Base-by-base conservation (phyloP, 2,797 vertebrate genomes). In the Gymnoscopelus braueri region DNA sequence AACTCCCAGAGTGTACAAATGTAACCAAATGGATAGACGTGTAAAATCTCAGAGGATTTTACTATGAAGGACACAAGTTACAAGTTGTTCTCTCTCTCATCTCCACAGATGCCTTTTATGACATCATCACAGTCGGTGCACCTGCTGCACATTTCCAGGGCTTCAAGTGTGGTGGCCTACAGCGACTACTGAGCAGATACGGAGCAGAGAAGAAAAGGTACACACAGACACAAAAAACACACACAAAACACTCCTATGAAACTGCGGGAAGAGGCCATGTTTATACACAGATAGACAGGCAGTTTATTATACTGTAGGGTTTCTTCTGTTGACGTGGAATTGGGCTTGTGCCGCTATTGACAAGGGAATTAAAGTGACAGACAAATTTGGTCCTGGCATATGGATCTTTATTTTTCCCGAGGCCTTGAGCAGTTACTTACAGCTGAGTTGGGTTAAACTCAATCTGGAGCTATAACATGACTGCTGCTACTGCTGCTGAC, bases 131-230 rank as follows among this genome's bases (percentile, higher is more conserved):
- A 0, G 96, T 98, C 13, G 98, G 98, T 78, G 98, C 98, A 49
- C 97, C 98, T 0, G 97, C 98, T 5, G 96, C 98, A 0, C 98
- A 99, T 91, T 96, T 94, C 91, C 98, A 98, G 91, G 98, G 98
- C 75, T 99, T 99, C 91, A 99, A 98, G 86, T 96, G 94, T 6
- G 97, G 98, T 8, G 98, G 98, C 78, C 95, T 99, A 81, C 95
- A 96, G 81, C 96, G 95, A 82, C 92, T 98, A 10, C 92, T 98
- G 5, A 94, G 90, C 84, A 95, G 95, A 93, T 97, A 99, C 74
- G 96, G 99, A 88, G 88, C 91, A 35, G 98, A 99, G 85, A 98
- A 98, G 85, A 95, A 97, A 81, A 98, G 97, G 98, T 98, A 95
- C 88, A 91, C 53, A 44, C 39, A 44, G 7, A 44, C 39, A 44